Evolutionary conservation across 2,888 invertebrate species (phyloP).

Genomic region (Halocaridina rubra): DNA sequence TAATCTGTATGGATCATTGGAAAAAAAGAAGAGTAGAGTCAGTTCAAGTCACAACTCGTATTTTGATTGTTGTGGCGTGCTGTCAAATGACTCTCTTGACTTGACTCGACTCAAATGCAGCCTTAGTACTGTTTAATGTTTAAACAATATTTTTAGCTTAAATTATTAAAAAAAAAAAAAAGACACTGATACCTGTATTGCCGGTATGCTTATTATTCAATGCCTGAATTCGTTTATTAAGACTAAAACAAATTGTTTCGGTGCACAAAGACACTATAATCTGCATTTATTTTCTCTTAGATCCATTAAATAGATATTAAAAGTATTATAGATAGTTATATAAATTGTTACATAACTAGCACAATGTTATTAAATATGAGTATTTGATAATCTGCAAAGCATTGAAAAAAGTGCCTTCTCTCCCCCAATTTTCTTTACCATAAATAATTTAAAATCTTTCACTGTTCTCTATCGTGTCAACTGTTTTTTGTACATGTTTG

Average conservation of each 20-base stretch:
- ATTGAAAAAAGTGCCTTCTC: slow-evolving; percentile 59
- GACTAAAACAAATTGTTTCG: neutral
- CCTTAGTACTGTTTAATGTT: no score
- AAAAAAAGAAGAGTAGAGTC: no score
- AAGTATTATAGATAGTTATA: slow-evolving; percentile 7
- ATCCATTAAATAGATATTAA: neutral
- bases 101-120: no score
- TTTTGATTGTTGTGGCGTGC: no score
- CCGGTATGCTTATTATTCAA: no score
- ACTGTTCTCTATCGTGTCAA: slow-evolving; percentile 28
- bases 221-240: no score
- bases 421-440: slow-evolving; percentile 17
- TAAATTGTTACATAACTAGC: slow-evolving; percentile 31
- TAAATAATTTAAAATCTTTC: slow-evolving; percentile 26
- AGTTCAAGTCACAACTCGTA: no score
- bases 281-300: slow-evolving; percentile 1
- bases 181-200: no score
- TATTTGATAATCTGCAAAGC: slow-evolving; percentile 29
- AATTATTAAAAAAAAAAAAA: no score
- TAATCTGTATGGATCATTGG: no score
- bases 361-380: slow-evolving; percentile 25
- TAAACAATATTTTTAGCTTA: no score
- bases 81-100: no score
- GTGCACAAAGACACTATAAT: slow-evolving; percentile 36
- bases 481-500: slow-evolving; percentile 19